Evolutionary conservation across 2,888 invertebrate genomes (phyloP), one percentile per base, ranked within the genome.

Genomic region (Tricholauxania praeusta): DNA sequence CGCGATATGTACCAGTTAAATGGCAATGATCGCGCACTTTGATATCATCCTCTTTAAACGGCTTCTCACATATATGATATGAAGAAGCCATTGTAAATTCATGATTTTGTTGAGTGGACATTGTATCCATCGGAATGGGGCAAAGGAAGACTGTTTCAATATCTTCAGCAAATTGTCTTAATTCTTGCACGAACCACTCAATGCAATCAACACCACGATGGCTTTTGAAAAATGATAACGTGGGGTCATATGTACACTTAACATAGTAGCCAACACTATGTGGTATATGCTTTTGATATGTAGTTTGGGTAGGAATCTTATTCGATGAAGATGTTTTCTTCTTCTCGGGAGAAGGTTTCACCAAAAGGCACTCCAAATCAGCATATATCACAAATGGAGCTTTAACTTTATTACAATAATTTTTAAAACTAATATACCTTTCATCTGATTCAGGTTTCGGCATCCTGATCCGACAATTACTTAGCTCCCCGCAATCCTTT

Each of bases 251-350:
- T 17, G 53, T 2, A 14, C 53, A 55, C 5, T 55, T 55, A n/a
- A 55, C 15, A 3, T n/a, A 55, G 12, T 4, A 55, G 17, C 14
- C 53, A 0, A 55, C 53, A 55, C 53, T 55, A 17, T n/a, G 15
- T 55, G 53, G 53, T 55, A 55, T 55, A 55, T 55, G 53, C 12
- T 55, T 5, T 17, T 55, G 53, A 12, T 55, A 55, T 55, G n/a
- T 10, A 55, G 8, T 55, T 55, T 12, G 14, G 17, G 19, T 12
- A 55, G 28, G 3, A 4, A 3, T 4, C 28, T 28, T 28, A 3
- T 28, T 28, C 4, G 4, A 4, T n/a, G n/a, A n/a, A n/a, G n/a
- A n/a, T n/a, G n/a, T n/a, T n/a, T n/a, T n/a, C n/a, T n/a, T n/a
- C n/a, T n/a, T n/a, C n/a, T n/a, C n/a, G n/a, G n/a, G n/a, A n/a